Conservation (phyloP, 2,113 vertebrate genomes). For the Montifringilla adamsi region DNA sequence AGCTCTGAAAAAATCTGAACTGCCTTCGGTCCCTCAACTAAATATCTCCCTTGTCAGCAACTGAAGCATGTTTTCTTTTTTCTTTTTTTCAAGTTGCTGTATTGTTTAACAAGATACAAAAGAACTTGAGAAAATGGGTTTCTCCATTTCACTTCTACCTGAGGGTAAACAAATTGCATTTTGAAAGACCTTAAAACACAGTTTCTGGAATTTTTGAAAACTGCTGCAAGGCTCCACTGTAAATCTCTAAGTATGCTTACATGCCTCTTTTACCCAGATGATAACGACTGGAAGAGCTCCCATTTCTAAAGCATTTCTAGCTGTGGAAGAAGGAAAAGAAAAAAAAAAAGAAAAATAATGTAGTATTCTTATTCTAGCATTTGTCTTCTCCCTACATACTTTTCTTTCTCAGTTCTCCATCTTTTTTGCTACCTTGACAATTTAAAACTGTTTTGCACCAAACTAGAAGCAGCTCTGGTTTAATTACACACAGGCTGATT, state of each 20-base stretch:
- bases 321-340: neutral
- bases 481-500: neutral
- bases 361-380: neutral
- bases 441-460: neutral
- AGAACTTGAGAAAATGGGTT: neutral
- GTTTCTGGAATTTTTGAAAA: neutral
- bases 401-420: neutral
- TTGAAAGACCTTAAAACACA: neutral
- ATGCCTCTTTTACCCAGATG: neutral
- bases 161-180: neutral
- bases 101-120: slow-evolving; percentile 5
- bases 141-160: neutral
- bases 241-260: neutral
- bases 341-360: neutral
- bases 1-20: neutral
- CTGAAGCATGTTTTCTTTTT: neutral
- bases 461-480: neutral
- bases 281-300: neutral
- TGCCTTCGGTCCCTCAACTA: neutral
- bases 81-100: neutral
- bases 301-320: neutral
- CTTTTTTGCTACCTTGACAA: neutral
- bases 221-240: neutral
- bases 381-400: neutral
- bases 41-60: neutral